These are phyloP conservation scores for Cephalopachus bancanus DNA, from an alignment of 2,797 vertebrate species.

Conservation along the genomic window DNA sequence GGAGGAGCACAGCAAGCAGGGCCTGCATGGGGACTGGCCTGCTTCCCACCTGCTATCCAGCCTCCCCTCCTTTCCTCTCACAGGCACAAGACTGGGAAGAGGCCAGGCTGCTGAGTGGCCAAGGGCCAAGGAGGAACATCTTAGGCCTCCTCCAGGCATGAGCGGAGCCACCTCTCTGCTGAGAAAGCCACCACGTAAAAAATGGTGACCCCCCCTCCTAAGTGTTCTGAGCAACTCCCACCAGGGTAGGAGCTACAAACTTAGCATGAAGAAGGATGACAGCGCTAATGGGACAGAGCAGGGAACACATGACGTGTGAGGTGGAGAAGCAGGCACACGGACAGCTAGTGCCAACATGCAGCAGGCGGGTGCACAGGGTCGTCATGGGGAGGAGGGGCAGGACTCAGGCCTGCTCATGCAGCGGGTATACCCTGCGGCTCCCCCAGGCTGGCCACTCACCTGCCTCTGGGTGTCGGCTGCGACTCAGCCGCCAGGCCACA, in stretches of 20 bases:
- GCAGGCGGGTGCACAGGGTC: not conserved
- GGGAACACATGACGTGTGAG: not conserved
- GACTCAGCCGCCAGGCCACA: slow-evolving; percentile 16
- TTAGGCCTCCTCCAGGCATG: not conserved
- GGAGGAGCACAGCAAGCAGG: not conserved
- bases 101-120: not conserved
- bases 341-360: slow-evolving; percentile 9
- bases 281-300: too few relatives aligned
- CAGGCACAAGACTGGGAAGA: not conserved
- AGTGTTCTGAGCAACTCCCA: not conserved
- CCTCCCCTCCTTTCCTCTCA: not conserved
- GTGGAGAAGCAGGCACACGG: not conserved
- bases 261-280: not conserved
- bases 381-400: fast-evolving
- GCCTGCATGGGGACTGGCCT: not conserved
- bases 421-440: not conserved
- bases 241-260: not conserved
- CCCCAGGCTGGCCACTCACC: slow-evolving; percentile 74
- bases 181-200: not conserved
- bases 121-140: not conserved
- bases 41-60: not conserved
- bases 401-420: not conserved
- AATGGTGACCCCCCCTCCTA: not conserved
- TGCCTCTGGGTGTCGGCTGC: slow-evolving; percentile 54
- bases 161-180: not conserved